Percentiles rank a stretch among this genome's conserved stretches.
Conservation (phyloP, 2,113 vertebrate species). For the Toxotes jaculatrix region DNA sequence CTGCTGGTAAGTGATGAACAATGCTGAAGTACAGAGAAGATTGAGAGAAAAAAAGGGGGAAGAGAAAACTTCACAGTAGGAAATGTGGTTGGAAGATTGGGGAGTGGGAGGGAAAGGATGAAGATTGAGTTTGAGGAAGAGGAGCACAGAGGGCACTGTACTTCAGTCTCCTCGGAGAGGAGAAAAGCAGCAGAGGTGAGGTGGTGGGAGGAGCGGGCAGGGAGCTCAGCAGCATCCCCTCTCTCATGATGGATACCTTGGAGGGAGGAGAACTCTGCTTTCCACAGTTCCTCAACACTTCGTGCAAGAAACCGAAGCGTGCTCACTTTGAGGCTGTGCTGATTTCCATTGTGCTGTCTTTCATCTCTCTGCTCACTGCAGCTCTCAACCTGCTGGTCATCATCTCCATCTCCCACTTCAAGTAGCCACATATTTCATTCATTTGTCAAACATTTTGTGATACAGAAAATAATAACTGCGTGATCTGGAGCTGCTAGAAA, state of each 20-base stretch:
- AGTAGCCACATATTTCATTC: neutral
- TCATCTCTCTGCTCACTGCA: slow-evolving; percentile 14
- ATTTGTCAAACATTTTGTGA: neutral
- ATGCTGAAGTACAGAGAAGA: too few relatives aligned
- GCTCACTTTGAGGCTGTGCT: neutral
- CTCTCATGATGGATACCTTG: neutral
- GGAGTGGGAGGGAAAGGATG: too few relatives aligned
- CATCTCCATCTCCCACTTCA: slow-evolving; percentile 42
- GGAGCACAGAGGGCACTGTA: too few relatives aligned
- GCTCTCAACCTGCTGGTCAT: slow-evolving; percentile 40
- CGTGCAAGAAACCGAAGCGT: slow-evolving; percentile 10
- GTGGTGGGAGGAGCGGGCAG: too few relatives aligned
- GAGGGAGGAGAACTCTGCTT: slow-evolving; percentile 32
- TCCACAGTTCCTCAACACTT: slow-evolving; percentile 38
- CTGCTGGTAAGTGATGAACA: too few relatives aligned
- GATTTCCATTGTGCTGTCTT: neutral
- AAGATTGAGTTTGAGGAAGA: neutral
- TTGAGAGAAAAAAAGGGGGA: too few relatives aligned
- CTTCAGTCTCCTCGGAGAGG: too few relatives aligned
- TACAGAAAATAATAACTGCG: neutral
- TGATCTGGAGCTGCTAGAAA: too few relatives aligned
- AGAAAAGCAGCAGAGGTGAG: too few relatives aligned
- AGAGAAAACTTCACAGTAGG: too few relatives aligned
- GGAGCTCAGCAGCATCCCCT: too few relatives aligned
- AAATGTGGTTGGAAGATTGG: too few relatives aligned